Base-by-base conservation (phyloP, 2,888 invertebrate species). In the Drosophila histrio region DNA sequence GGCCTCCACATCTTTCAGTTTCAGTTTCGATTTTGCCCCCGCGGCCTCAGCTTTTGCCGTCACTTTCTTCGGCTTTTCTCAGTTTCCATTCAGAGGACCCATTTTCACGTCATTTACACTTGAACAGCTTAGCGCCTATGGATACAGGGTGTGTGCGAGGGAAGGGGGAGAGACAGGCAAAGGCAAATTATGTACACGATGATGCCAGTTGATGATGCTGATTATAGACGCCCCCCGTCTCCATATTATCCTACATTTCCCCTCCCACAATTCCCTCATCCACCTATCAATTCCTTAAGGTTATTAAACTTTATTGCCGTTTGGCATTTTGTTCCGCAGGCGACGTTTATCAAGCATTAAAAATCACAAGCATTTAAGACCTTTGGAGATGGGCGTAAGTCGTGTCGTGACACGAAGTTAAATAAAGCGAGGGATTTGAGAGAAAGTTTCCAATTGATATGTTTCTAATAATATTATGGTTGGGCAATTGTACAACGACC, bases 91-190 rank as follows among this genome's bases (percentile, higher is more conserved):
- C 58, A 22, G 36, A 28, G 46, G 49, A 17, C 67, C 68, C 78
- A 74, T 87, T 87, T 84, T 83, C 85, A 87, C 84, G 73, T 78
- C 84, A 86, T 88, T 88, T 85, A 86, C 87, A 80, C 84, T 88
- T 86, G 78, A 86, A 86, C 84, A 84, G 73, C 78, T 76, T 84
- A 83, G 73, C 66, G 75, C 74, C 64, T 70, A 69, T 63, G 61
- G 47, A 72, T 61, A 74, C 61, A 28, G 15, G 21, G n/a, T 2
- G 46, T 15, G 52, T 28, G 24, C 4, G 38, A 43, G 5, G 21
- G 36, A 13, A 41, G 30, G 11, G 3, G 13, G 26, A 3, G 15
- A 38, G 49, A 58, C 53, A 64, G 53, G 76, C 56, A 70, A 19
- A 53, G 67, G 67, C 67, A 77, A 72, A 75, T 75, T 77, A 77